Evolutionary conservation across 1,140 invertebrate genomes (phyloP).

Genomic region (Polypedilum pembai): DNA sequence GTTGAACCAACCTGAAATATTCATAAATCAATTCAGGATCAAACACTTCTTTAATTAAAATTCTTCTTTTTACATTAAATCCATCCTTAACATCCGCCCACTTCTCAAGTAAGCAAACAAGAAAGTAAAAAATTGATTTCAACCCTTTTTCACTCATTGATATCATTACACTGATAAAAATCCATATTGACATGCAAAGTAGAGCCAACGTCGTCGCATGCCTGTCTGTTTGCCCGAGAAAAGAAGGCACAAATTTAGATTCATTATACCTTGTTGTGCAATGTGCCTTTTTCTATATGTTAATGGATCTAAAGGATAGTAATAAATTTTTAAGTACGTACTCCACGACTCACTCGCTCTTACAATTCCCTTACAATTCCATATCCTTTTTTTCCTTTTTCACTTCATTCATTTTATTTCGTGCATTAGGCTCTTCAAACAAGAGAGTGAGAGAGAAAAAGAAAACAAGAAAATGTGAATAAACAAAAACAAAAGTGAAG

Average conservation of each 20-base stretch:
- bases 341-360: background rate
- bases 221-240: background rate
- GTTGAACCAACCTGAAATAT: too few relatives aligned
- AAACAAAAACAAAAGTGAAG: background rate
- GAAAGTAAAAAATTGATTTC: background rate
- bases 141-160: background rate
- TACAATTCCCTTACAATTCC: background rate
- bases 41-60: too few relatives aligned
- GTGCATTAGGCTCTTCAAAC: background rate
- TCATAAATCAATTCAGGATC: too few relatives aligned
- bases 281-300: background rate
- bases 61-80: too few relatives aligned
- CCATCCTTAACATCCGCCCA: too few relatives aligned
- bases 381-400: background rate
- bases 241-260: conserved; percentile 5
- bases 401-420: conserved; percentile 6
- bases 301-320: conserved; percentile 21
- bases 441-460: background rate
- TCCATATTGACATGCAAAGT: conserved; percentile 19
- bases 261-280: conserved; percentile 14
- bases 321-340: conserved; percentile 27
- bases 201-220: background rate
- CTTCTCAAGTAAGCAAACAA: too few relatives aligned
- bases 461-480: conserved; percentile 1
- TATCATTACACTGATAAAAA: background rate